Base-by-base conservation (phyloP, 2,797 vertebrate genomes). In the Sebastes jordani region DNA sequence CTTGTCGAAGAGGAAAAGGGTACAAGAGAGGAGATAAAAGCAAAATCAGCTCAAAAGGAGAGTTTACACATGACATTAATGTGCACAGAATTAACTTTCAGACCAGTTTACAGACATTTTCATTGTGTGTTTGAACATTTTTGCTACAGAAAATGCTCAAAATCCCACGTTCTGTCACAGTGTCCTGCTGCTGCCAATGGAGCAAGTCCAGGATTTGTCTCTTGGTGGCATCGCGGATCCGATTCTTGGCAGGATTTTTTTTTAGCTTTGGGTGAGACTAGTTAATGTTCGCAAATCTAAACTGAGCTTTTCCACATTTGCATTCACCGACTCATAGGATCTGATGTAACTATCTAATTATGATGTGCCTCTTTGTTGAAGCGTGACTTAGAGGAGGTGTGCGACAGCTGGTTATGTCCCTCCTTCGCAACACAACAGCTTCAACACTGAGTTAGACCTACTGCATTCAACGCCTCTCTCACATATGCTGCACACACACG, bases 371-470 rank as follows among this genome's bases (percentile, higher is more conserved):
- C 70, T 82, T 83, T 65, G 64, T 62, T 34, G 81, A 80, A 82
- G 81, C 71, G 75, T 89, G 90, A 88, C 80, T 90, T 83, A 9
- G 86, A 87, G 83, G 87, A 85, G 88, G 86, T 84, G 81, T 78
- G 71, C 86, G 85, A 88, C 86, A 88, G 81, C 88, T 82, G 82
- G 74, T 59, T 30, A 27, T 29, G 73, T 77, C 67, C 84, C 73
- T 85, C 69, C 71, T 22, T 68, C 83, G 69, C 76, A 72, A 78
- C 52, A 71, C 60, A 78, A 63, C 80, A 71, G 75, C 76, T 81
- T 75, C 58, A 75, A 11, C 59, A 54, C 54, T 14, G 52, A 82
- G 14, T 72, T 46, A 80, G 63, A 81, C 73, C 65, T 22, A 42
- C 63, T 72, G 56, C 74, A 70, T 76, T 83, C 61, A 56, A 18